Evolutionary conservation across 35 echinoderm and acorn worm species (phyloP).

Genomic region (Diadema setosum): DNA sequence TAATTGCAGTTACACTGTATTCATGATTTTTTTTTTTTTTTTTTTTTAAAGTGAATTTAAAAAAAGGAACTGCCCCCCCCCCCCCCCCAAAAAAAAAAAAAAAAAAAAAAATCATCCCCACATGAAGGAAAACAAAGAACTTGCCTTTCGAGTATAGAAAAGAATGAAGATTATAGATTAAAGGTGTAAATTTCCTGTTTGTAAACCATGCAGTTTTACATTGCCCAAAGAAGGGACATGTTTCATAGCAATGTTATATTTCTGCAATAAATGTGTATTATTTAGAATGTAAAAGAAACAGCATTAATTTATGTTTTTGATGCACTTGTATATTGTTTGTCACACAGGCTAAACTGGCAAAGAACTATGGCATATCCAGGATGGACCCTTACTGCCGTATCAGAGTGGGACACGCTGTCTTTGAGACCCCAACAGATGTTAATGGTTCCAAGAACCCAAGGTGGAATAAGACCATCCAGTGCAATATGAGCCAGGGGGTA

Average conservation of each 20-base stretch:
- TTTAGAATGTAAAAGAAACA: background rate
- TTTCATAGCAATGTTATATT: background rate
- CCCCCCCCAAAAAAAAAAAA: background rate
- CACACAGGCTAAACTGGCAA: constrained; percentile 82
- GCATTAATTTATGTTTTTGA: background rate
- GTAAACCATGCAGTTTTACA: background rate
- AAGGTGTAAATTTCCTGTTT: background rate
- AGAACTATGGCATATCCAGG: constrained; percentile 94
- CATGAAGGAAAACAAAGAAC: background rate
- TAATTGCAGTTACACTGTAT: background rate
- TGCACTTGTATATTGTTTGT: background rate
- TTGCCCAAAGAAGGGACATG: background rate
- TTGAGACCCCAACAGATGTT: constrained; percentile 95
- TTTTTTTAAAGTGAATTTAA: background rate
- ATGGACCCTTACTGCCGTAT: constrained; percentile 99
- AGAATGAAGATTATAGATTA: background rate
- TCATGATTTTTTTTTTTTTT: background rate
- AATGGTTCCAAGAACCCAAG: constrained; percentile 96
- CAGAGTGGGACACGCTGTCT: constrained; percentile 94
- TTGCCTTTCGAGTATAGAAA: background rate
- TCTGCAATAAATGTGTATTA: background rate
- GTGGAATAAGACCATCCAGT: constrained; percentile 99
- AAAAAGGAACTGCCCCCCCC: no score
- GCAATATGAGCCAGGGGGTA: constrained; percentile 78
- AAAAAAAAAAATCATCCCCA: background rate